Conservation (phyloP, 1,140 invertebrate genomes). For the Neodiprion fabricii region DNA sequence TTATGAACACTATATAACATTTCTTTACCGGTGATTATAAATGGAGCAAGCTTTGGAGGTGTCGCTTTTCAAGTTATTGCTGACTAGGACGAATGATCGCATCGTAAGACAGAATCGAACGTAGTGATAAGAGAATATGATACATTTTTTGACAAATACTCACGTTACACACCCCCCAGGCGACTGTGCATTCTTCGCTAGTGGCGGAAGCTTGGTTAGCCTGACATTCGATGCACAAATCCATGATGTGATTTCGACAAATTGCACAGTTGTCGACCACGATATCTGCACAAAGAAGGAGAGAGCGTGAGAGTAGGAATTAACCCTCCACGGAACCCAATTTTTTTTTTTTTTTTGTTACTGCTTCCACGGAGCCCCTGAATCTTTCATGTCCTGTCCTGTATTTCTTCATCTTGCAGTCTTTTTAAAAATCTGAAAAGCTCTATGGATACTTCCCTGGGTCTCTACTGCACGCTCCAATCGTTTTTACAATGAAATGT, state of each 20-base stretch:
- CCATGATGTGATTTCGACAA: slow-evolving; percentile 99
- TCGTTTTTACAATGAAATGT: no score
- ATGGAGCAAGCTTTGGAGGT: no score
- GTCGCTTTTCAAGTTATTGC: no score
- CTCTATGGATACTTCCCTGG: slow-evolving; percentile 24
- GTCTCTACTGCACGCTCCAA: no score
- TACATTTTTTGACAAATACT: slow-evolving; percentile 44
- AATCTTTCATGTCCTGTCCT: no score
- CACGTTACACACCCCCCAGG: slow-evolving; percentile 99
- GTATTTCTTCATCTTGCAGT: not conserved
- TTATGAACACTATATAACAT: not conserved
- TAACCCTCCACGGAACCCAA: not conserved
- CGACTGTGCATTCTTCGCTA: slow-evolving; percentile 98
- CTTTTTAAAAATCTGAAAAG: slow-evolving; percentile 4
- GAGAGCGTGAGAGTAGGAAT: not conserved
- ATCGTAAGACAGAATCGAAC: no score
- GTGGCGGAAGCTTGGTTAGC: slow-evolving; percentile 98
- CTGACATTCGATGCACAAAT: slow-evolving; percentile 99
- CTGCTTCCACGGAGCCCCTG: no score
- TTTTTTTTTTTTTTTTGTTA: no score
- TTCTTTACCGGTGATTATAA: no score
- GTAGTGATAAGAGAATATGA: no score
- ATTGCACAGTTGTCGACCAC: slow-evolving; percentile 99
- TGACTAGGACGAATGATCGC: no score
- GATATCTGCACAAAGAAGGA: slow-evolving; percentile 76